Evolutionary conservation across 2,888 invertebrate species (phyloP), one percentile per base, ranked within the genome.

Genomic region (Caenorhabditis wallacei): DNA sequence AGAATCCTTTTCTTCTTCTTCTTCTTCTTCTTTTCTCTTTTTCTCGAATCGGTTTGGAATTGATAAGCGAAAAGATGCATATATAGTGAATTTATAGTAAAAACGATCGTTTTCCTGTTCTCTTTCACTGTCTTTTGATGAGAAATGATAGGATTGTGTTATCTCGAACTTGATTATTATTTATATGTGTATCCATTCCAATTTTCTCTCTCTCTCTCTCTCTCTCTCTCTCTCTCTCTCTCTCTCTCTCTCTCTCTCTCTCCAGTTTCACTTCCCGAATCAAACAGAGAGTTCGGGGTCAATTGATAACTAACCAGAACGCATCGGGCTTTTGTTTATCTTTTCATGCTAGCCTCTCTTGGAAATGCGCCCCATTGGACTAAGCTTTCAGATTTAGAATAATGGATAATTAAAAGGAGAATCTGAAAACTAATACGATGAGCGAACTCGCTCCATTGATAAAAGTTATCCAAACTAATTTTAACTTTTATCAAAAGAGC

Each of bases 1-100:
- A 53, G 66, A 53, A 66, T 66, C 46, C 18, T n/a, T 48, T 48
- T 48, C 46, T 48, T 18, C 18, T 13, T 16, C 11, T 43, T n/a
- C 13, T 16, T n/a, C 16, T 16, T 16, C n/a, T 3, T 54, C 40
- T 40, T 11, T 40, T 26, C 1, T 18, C 1, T 13, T 26, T 16
- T 26, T 54, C 59, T 66, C 53, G 66, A 66, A 53, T 66, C 66
- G 53, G 66, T 66, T 66, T 16, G 8, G 48, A 48, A 48, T 48
- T 48, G 43, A 64, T 22, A 53, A 63, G n/a, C 10, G 24, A 35
- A 26, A n/a, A 20, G 46, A 46, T 63, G 35, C 16, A 61, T 61
- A 43, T 64, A 30, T 51, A 48, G 70, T 70, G 70, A 70, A 70
- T 70, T 70, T 59, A 70, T 70, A 70, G 70, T 70, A 70, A 70